A percentile compares a stretch with the other conserved stretches of the same genome.
Conservation (phyloP, 2,888 invertebrate genomes). For the Meiosimyza platycephala region DNA sequence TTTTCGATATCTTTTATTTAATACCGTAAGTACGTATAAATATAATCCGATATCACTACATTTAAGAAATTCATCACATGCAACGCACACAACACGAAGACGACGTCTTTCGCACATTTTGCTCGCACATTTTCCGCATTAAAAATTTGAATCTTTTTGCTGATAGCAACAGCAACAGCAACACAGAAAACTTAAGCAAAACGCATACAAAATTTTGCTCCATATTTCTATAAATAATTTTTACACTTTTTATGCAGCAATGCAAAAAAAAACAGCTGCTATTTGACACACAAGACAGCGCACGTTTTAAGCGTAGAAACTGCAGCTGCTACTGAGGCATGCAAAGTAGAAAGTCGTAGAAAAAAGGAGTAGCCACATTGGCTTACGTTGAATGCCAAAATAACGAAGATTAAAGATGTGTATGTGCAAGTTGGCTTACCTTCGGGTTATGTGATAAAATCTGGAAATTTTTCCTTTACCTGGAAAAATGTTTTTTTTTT, state of each 20-base stretch:
- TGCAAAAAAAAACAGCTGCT: neutral
- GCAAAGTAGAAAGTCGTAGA: neutral
- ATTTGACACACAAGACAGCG: slow-evolving; percentile 3
- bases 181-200: neutral
- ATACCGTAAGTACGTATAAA: too few species aligned
- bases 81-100: neutral
- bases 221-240: too few species aligned
- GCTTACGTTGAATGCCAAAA: slow-evolving; percentile 57
- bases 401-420: slow-evolving; percentile 60
- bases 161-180: too few species aligned
- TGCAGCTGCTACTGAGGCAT: too few species aligned
- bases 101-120: neutral
- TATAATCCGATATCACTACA: neutral
- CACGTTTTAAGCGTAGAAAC: neutral
- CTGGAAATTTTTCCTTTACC: neutral
- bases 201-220: neutral
- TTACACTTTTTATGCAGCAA: too few species aligned
- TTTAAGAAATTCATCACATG: slow-evolving; percentile 12
- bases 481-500: neutral
- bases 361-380: slow-evolving; percentile 1
- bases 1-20: too few species aligned
- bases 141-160: neutral
- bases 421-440: slow-evolving; percentile 1
- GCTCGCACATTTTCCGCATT: neutral
- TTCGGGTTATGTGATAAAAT: slow-evolving; percentile 11